Conservation (phyloP, 1,140 invertebrate species). For the Dysdera silvatica region DNA sequence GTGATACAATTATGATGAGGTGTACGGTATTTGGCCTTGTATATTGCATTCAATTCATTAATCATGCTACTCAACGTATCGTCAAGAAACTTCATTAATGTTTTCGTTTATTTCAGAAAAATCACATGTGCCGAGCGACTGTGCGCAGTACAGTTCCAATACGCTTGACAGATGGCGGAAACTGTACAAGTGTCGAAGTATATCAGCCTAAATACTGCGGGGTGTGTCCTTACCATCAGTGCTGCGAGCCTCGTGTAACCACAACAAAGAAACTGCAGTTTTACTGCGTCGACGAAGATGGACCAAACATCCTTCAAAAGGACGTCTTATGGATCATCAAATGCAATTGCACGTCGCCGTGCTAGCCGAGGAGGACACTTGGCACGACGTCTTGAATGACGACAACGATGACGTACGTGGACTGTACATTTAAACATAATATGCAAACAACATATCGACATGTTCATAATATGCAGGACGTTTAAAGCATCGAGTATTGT, state of each 20-base stretch:
- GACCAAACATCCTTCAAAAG: constrained; percentile 5
- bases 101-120: constrained; percentile 55
- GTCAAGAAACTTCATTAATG: too few species aligned
- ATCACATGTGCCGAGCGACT: constrained; percentile 57
- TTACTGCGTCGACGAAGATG: constrained; percentile 33
- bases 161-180: constrained; percentile 50
- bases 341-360: constrained; percentile 21
- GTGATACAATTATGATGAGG: too few species aligned
- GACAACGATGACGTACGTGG: too few species aligned
- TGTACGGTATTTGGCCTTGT: too few species aligned
- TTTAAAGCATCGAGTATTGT: too few species aligned
- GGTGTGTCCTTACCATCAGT: constrained; percentile 48
- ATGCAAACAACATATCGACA: too few species aligned
- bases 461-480: too few species aligned
- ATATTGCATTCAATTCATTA: too few species aligned
- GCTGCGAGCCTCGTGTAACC: constrained; percentile 53
- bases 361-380: too few species aligned
- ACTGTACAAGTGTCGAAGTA: constrained; percentile 54
- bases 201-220: constrained; percentile 58
- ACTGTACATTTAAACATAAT: too few species aligned
- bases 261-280: constrained; percentile 52
- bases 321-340: constrained; percentile 34
- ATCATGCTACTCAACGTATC: too few species aligned
- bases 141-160: constrained; percentile 48
- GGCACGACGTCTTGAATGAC: too few species aligned